Conservation (phyloP, 2,797 vertebrate genomes). For the Trichosurus vulpecula region DNA sequence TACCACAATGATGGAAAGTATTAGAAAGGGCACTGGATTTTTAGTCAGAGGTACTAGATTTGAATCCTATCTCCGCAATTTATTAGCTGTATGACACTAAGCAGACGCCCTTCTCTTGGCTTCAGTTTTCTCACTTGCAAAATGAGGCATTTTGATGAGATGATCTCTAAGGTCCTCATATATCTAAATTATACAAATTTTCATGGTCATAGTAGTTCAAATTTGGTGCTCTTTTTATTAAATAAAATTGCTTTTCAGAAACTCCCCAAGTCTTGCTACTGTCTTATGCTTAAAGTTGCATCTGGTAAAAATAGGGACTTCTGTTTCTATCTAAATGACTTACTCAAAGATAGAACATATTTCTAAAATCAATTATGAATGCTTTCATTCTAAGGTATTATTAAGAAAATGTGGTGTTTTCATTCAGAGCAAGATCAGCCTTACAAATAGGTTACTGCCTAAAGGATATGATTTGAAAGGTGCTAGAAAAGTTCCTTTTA, state of each 20-base stretch:
- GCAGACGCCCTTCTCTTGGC: background rate
- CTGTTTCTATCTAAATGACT: background rate
- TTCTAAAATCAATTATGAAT: background rate
- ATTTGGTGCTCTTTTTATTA: background rate
- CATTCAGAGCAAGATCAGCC: background rate
- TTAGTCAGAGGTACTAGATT: background rate
- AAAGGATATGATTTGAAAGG: background rate
- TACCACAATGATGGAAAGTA: background rate
- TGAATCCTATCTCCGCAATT: background rate
- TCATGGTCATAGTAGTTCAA: background rate
- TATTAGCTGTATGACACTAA: background rate
- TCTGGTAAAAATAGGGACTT: background rate
- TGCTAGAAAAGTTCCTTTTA: background rate
- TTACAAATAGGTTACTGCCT: background rate
- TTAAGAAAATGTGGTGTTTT: background rate
- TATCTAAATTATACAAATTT: background rate
- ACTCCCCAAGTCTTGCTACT: background rate
- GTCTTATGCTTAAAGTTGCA: background rate
- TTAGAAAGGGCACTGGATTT: background rate
- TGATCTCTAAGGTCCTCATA: background rate
- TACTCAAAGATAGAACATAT: background rate
- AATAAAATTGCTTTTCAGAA: background rate
- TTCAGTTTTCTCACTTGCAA: background rate
- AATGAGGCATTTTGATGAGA: background rate
- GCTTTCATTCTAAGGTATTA: background rate